A percentile compares a stretch with the other conserved stretches of the same genome.
These are phyloP conservation scores for Amphiprion ocellaris DNA, from an alignment of 2,113 vertebrate genomes.

Conservation along the genomic window DNA sequence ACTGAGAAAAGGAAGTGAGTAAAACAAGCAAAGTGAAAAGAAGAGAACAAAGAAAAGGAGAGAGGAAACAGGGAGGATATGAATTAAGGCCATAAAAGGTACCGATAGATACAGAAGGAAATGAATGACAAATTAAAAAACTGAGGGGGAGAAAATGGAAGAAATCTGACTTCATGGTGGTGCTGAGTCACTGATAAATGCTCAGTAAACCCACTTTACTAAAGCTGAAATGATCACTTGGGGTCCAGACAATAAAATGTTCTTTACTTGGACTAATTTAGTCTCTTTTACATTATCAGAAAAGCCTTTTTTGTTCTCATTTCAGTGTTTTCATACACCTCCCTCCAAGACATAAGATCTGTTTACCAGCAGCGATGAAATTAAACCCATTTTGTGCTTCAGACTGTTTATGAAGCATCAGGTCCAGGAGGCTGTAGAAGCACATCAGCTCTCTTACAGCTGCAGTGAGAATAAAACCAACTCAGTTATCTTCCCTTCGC, in stretches of 20 bases:
- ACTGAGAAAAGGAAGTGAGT: background rate
- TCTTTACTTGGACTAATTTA: background rate
- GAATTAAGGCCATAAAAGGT: background rate
- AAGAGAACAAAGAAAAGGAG: background rate
- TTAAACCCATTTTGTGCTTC: background rate
- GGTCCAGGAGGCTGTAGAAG: background rate
- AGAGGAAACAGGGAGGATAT: background rate
- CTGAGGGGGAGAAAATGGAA: constrained; percentile 18
- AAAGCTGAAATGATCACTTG: background rate
- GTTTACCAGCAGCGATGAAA: background rate
- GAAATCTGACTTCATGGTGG: background rate
- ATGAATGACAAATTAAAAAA: constrained; percentile 8
- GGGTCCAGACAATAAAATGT: background rate
- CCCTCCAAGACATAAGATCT: too few relatives aligned
- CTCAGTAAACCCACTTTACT: background rate
- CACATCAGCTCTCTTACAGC: background rate
- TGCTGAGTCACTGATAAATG: background rate
- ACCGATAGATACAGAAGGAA: background rate
- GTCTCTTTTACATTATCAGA: too few relatives aligned
- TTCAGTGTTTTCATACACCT: too few relatives aligned
- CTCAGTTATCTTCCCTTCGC: background rate
- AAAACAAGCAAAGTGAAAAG: background rate
- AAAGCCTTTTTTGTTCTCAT: too few relatives aligned
- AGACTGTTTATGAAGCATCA: background rate
- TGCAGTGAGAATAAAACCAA: background rate